Conservation (phyloP, 2,888 invertebrate species). For the Amphipyra berbera region DNA sequence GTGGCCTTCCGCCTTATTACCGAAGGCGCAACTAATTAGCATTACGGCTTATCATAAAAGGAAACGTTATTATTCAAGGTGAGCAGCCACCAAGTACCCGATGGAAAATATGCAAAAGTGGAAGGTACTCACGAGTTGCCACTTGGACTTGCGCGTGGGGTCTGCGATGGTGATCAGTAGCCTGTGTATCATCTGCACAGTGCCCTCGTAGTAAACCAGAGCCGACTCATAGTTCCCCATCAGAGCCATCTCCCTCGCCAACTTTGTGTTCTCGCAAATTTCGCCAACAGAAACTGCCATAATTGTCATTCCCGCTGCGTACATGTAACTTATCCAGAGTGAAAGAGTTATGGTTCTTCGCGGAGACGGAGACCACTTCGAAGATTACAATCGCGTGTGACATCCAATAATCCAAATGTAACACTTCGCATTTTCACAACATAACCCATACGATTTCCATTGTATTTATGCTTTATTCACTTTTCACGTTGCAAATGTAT, state of each 20-base stretch:
- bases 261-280: slow-evolving; percentile 98
- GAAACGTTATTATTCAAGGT: slow-evolving; percentile 83
- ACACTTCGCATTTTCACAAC: slow-evolving; percentile 80
- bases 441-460: slow-evolving; percentile 67
- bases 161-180: slow-evolving; percentile 95
- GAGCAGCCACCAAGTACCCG: slow-evolving; percentile 68
- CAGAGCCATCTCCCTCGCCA: slow-evolving; percentile 98
- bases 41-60: slow-evolving; percentile 79
- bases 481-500: slow-evolving; percentile 58
- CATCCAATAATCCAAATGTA: slow-evolving; percentile 75
- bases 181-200: slow-evolving; percentile 96
- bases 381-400: slow-evolving; percentile 79
- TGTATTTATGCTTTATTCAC: slow-evolving; percentile 61
- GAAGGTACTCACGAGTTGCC: slow-evolving; percentile 93
- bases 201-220: slow-evolving; percentile 97
- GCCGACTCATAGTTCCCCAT: slow-evolving; percentile 99
- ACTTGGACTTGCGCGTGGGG: slow-evolving; percentile 95
- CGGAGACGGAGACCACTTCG: slow-evolving; percentile 70
- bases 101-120: slow-evolving; percentile 50
- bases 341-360: slow-evolving; percentile 73
- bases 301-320: slow-evolving; percentile 92
- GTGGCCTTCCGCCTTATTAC: slow-evolving; percentile 82
- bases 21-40: slow-evolving; percentile 79
- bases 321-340: slow-evolving; percentile 81
- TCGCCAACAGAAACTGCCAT: slow-evolving; percentile 97